phyloP scores from a whole-genome alignment of 2,888 invertebrate genomes.

The Eupithecia exiguata region DNA sequence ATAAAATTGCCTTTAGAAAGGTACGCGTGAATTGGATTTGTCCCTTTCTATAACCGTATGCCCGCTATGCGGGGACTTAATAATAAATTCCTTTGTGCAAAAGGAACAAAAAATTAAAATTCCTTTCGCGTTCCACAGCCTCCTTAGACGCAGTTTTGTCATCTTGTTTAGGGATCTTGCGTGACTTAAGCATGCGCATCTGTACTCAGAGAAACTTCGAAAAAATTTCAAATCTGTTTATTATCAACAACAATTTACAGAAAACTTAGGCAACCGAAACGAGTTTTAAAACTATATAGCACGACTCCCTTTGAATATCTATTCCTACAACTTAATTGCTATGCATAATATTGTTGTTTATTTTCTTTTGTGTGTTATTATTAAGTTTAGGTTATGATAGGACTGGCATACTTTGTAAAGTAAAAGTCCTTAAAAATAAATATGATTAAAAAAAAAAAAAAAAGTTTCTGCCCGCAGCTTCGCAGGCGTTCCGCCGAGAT shows the following conservation, averaged over 20 bases:
- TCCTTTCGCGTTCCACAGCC: slow-evolving; percentile 68
- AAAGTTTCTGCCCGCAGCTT: not conserved
- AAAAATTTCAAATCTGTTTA: not conserved
- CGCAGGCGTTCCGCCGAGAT: not conserved
- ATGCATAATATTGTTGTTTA: too few relatives aligned
- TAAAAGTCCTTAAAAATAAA: too few relatives aligned
- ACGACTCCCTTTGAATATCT: too few relatives aligned
- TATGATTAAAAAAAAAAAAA: too few relatives aligned
- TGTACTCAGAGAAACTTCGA: slow-evolving; percentile 8
- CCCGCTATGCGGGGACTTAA: slow-evolving; percentile 69
- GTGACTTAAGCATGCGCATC: slow-evolving; percentile 52
- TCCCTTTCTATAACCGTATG: slow-evolving; percentile 67
- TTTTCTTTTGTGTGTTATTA: too few relatives aligned
- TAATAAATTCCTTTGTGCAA: slow-evolving; percentile 78
- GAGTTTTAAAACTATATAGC: not conserved
- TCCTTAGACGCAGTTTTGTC: slow-evolving; percentile 71
- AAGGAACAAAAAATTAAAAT: slow-evolving; percentile 79
- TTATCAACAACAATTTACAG: not conserved
- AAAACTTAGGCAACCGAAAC: not conserved
- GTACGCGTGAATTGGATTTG: slow-evolving; percentile 64
- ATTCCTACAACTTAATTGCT: too few relatives aligned
- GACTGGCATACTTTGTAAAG: too few relatives aligned
- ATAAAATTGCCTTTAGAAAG: slow-evolving; percentile 22
- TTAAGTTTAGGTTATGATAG: too few relatives aligned
- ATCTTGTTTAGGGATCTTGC: slow-evolving; percentile 71